Evolutionary conservation across 2,888 invertebrate genomes (phyloP).

Genomic region (Sacculina carcini): DNA sequence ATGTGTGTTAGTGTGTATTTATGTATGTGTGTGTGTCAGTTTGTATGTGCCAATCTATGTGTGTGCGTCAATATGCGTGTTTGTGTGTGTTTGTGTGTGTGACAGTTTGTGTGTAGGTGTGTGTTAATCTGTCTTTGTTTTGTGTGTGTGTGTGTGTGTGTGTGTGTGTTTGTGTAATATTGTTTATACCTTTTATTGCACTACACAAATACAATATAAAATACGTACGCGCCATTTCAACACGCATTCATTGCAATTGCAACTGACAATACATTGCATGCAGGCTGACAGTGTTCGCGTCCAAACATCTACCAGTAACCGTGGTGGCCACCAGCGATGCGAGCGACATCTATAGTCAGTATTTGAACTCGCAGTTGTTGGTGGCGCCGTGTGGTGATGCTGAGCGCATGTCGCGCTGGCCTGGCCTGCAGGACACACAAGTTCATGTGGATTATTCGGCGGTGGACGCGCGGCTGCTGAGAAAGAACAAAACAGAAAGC

Average conservation of each 20-base stretch:
- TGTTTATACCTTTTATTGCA: no score
- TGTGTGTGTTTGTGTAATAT: no score
- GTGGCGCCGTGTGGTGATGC: conserved; percentile 8
- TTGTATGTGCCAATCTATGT: no score
- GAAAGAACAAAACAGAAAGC: background rate
- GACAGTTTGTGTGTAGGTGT: no score
- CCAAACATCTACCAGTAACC: conserved; percentile 8
- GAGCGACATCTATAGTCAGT: conserved; percentile 8
- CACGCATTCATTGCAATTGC: background rate
- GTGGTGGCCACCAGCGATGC: conserved; percentile 10
- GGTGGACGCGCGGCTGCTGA: background rate
- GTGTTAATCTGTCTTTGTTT: no score
- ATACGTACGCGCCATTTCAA: background rate
- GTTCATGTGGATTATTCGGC: no score
- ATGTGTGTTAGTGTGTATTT: background rate
- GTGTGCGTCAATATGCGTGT: no score
- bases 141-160: no score
- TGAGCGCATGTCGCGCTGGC: conserved; percentile 9
- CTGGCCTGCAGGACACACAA: conserved; percentile 4
- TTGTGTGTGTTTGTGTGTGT: no score
- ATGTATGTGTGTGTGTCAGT: no score
- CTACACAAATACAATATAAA: no score
- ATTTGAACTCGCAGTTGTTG: conserved; percentile 8
- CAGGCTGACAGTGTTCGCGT: conserved; percentile 12
- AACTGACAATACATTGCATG: background rate